Conservation (phyloP, 2,113 vertebrate species). For the Sander lucioperca region DNA sequence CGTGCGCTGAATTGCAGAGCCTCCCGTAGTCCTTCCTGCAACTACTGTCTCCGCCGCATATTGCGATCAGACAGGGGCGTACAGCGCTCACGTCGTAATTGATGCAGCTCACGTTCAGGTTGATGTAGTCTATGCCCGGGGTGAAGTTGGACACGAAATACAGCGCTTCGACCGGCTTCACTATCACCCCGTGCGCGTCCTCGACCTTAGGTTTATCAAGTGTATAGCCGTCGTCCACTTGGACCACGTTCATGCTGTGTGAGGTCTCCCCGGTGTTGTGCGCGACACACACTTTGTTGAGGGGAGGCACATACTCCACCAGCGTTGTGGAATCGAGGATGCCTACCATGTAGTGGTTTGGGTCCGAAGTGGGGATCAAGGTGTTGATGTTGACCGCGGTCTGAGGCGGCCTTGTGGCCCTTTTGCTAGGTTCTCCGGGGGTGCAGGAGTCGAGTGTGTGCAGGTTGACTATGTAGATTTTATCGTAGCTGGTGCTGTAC, state of each 20-base stretch:
- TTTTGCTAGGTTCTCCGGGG: background rate
- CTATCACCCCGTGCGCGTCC: background rate
- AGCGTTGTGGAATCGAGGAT: background rate
- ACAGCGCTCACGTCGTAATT: slow-evolving; percentile 9
- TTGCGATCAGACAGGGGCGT: slow-evolving; percentile 5
- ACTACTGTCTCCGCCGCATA: slow-evolving; percentile 7
- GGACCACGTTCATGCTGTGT: background rate
- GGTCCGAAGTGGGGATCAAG: background rate
- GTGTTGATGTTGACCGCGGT: slow-evolving; percentile 15
- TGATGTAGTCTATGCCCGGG: slow-evolving; percentile 28
- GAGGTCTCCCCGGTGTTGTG: background rate
- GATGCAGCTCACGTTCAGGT: slow-evolving; percentile 17
- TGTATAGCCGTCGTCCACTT: background rate
- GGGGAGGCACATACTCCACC: background rate
- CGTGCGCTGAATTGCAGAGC: background rate
- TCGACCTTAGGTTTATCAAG: background rate
- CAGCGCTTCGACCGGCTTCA: background rate
- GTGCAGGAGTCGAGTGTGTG: slow-evolving; percentile 26
- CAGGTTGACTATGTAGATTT: slow-evolving; percentile 5
- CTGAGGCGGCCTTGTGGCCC: background rate
- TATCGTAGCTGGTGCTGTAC: slow-evolving; percentile 30
- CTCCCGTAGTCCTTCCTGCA: slow-evolving; percentile 26
- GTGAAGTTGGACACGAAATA: slow-evolving; percentile 32
- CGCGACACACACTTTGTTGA: background rate
- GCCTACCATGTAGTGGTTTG: slow-evolving; percentile 22